Conservation (phyloP, 2,113 vertebrate genomes). For the Odocoileus hemionus region DNA sequence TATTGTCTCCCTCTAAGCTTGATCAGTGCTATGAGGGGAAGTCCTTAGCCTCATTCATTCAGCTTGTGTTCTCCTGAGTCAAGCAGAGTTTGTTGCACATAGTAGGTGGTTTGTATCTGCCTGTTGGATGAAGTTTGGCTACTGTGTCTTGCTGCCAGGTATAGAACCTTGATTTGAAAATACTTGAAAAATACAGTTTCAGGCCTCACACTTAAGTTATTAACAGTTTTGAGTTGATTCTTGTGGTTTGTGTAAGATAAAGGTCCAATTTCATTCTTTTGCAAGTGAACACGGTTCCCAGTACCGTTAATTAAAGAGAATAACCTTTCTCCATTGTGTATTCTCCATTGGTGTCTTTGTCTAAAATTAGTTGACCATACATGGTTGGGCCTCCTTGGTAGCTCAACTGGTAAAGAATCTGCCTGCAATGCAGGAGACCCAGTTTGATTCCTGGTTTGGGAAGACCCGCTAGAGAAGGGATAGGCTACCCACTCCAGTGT, state of each 20-base stretch:
- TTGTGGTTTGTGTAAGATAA: neutral
- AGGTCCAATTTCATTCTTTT: neutral
- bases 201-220: neutral
- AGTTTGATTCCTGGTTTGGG: neutral
- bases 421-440: neutral
- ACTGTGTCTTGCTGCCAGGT: neutral
- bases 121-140: no score
- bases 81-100: neutral
- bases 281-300: no score
- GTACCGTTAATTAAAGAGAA: neutral
- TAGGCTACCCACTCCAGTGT: neutral
- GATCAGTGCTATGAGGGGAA: neutral
- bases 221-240: neutral
- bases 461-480: neutral
- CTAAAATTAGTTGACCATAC: neutral
- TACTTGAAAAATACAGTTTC: neutral
- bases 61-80: neutral
- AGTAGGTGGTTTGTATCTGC: neutral
- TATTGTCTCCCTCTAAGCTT: neutral
- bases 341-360: neutral
- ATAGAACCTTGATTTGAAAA: neutral
- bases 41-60: neutral
- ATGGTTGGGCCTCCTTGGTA: neutral
- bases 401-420: neutral
- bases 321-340: neutral